Conservation (phyloP, 2,888 invertebrate genomes). For the Ectobius pallidus region DNA sequence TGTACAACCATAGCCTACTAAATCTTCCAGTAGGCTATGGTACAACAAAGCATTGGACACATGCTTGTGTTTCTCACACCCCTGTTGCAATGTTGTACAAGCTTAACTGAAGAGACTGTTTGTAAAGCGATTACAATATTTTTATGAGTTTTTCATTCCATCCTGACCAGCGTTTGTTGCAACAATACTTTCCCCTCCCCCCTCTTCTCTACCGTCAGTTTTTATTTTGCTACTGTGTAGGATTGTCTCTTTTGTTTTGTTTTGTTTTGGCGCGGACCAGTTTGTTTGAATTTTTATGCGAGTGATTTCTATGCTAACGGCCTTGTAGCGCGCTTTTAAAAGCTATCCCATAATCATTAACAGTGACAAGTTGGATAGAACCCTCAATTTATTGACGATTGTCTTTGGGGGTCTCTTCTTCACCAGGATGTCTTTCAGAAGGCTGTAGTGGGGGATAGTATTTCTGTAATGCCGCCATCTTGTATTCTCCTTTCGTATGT, state of each 20-base stretch:
- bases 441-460: neutral
- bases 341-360: slow-evolving; percentile 24
- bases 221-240: neutral
- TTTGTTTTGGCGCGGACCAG: neutral
- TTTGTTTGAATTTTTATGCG: slow-evolving; percentile 19
- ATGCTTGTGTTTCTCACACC: neutral
- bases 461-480: neutral
- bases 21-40: no score
- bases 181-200: no score
- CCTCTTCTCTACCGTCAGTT: neutral
- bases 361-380: slow-evolving; percentile 15
- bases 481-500: no score
- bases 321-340: neutral
- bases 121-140: neutral
- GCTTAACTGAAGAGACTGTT: neutral
- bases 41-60: no score
- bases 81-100: neutral
- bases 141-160: neutral
- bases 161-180: no score
- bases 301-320: slow-evolving; percentile 19
- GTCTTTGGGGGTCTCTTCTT: neutral
- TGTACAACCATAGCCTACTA: no score
- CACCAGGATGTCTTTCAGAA: neutral
- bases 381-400: slow-evolving; percentile 21
- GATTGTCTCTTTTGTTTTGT: neutral